Evolutionary conservation across 2,888 invertebrate genomes (phyloP), one percentile per base, ranked within the genome.

Genomic region (Synanthedon myopaeformis): DNA sequence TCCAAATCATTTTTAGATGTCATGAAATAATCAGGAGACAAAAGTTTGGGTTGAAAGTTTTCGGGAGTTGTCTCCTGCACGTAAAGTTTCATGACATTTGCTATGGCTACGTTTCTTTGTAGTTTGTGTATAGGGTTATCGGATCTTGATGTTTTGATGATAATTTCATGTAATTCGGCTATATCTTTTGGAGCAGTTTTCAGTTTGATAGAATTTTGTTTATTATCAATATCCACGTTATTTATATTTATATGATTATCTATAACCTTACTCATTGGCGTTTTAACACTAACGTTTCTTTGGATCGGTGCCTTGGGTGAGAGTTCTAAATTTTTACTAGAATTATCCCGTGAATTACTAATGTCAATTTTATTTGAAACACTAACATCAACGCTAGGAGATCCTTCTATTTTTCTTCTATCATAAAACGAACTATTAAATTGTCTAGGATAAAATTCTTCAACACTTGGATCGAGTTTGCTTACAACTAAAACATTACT

Each of bases 81-180:
- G 54, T 73, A 64, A 1, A 82, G 59, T 50, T 68, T 74, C 3
- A 82, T 55, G 2, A 84, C 59, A 8, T 74, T 64, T 1, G 74
- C 70, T 2, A 83, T 79, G 0, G 82, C 84, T 0, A 74, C 65
- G 55, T 82, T 81, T 42, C 70, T 72, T 52, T 73, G 67, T 11
- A 61, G 67, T 52, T 71, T 75, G 0, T 59, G 52, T 56, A 66
- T 63, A 6, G 65, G 60, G 13, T 69, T 64, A 41, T 67, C 63
- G 0, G 61, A 56, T 41, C 71, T 67, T 0, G 69, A 57, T 0
- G 67, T 62, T 3, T 62, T 59, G n/a, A 56, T 70, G 41, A 82
- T 71, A 69, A 1, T 58, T 64, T 57, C 67, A 73, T 0, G 4
- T 14, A 49, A 12, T 12, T 6, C 5, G 8, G 3, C 6, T 19